Conservation (phyloP, 2,888 invertebrate genomes). For the Lepetodrilus schrolli region DNA sequence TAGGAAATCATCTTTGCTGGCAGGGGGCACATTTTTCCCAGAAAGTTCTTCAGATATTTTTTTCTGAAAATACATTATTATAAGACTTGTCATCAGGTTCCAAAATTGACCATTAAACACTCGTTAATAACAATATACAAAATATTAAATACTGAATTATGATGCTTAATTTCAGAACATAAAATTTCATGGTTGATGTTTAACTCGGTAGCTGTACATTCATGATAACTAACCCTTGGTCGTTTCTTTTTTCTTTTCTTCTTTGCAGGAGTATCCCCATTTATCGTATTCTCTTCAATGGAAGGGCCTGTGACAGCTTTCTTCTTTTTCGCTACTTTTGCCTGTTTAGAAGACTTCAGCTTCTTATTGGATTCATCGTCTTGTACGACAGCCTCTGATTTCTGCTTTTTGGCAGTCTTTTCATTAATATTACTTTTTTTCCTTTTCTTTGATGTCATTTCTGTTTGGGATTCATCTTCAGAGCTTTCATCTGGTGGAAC, state of each 20-base stretch:
- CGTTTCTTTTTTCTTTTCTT: constrained; percentile 41
- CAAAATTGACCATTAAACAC: not conserved
- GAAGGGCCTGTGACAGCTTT: not conserved
- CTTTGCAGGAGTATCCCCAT: not conserved
- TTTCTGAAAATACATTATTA: constrained; percentile 1
- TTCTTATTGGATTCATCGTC: not conserved
- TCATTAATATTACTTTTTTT: constrained; percentile 16
- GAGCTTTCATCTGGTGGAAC: no score
- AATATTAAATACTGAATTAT: no score
- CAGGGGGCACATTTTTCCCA: constrained; percentile 32
- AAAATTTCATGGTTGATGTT: no score
- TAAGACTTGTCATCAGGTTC: not conserved
- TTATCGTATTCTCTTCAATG: not conserved
- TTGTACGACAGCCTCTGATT: no score
- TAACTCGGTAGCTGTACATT: no score
- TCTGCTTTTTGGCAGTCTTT: no score
- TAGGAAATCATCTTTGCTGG: constrained; percentile 45
- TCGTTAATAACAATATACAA: no score
- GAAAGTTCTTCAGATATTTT: constrained; percentile 31
- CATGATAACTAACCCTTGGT: no score
- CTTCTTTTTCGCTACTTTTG: not conserved
- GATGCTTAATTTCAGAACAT: no score
- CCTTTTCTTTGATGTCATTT: not conserved
- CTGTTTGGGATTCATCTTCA: no score
- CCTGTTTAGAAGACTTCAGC: not conserved